Evolutionary conservation across 2,888 invertebrate genomes (phyloP), one percentile per base, ranked within the genome.

Genomic region (Ceriagrion tenellum): DNA sequence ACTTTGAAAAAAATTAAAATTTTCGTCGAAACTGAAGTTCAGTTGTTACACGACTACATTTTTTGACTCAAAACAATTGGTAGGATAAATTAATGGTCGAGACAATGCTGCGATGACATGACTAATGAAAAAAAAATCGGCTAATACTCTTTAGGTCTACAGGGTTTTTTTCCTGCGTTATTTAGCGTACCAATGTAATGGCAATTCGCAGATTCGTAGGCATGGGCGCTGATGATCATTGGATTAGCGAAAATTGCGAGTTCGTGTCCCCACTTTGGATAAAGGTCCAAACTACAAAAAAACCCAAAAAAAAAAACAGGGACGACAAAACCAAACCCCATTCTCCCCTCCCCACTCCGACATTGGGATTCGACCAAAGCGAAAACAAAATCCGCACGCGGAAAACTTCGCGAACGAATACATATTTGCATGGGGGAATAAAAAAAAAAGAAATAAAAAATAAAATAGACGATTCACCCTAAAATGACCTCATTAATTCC

Each of bases 401-500:
- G n/a, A 35, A 81, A 81, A 81, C 30, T 81, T 81, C 10, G 81
- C 16, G 35, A 81, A 12, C 2, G 30, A 81, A 81, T 35, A 35
- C 81, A 81, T 81, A 81, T 81, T 81, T 81, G 16, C 81, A 35
- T 35, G 81, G 30, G 35, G 16, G 81, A 16, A 0, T 16, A 8
- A 16, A 59, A 3, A 59, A 59, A 59, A 2, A 59, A 20, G 56
- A 56, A 56, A 56, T 16, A 59, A 16, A 81, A 81, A 30, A 81
- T 30, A 69, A 81, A 35, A 81, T 12, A 18, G 16, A 35, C 26
- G 81, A 81, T 16, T 81, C 35, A 10, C 20, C 47, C 35, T 16
- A 81, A 81, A 81, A 81, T 81, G 30, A 81, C 81, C 81, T 81
- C 81, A 81, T 81, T 81, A 81, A 81, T 81, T 30, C 69, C 69